Evolutionary conservation across 2,113 vertebrate genomes (phyloP).

Genomic region (Albula glossodonta): DNA sequence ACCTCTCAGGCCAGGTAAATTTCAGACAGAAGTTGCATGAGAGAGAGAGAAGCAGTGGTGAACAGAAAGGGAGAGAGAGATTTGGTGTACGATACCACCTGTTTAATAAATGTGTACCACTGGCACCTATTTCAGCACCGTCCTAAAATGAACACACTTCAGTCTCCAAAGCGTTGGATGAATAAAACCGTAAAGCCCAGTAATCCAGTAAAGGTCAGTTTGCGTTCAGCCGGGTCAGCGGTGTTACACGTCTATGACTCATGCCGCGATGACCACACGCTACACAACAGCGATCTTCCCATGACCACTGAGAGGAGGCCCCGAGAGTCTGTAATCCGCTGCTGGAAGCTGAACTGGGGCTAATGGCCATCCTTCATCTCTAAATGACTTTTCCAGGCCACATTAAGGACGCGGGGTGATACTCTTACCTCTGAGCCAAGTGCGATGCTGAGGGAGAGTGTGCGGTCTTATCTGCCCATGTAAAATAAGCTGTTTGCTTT

Average conservation of each 20-base stretch:
- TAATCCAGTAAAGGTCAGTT: background rate
- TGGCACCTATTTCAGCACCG: background rate
- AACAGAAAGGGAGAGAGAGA: background rate
- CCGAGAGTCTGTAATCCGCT: background rate
- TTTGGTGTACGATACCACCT: constrained; percentile 1
- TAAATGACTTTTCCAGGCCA: background rate
- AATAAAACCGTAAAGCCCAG: background rate
- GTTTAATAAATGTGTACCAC: background rate
- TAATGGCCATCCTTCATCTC: background rate
- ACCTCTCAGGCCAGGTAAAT: background rate
- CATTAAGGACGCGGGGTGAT: background rate
- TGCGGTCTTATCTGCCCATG: background rate
- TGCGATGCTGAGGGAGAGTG: too few species aligned
- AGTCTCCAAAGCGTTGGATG: background rate
- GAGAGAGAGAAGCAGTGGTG: too few species aligned
- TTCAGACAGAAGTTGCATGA: background rate
- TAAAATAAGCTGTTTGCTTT: too few species aligned
- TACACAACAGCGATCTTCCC: background rate
- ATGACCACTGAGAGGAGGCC: background rate
- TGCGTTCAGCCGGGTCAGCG: background rate
- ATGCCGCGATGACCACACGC: background rate
- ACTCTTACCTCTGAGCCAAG: too few species aligned
- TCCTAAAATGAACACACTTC: constrained; percentile 10
- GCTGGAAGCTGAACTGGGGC: background rate
- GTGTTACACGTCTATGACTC: background rate